Conservation (phyloP, 2,888 invertebrate species). For the Reticulitermes lucifugus region DNA sequence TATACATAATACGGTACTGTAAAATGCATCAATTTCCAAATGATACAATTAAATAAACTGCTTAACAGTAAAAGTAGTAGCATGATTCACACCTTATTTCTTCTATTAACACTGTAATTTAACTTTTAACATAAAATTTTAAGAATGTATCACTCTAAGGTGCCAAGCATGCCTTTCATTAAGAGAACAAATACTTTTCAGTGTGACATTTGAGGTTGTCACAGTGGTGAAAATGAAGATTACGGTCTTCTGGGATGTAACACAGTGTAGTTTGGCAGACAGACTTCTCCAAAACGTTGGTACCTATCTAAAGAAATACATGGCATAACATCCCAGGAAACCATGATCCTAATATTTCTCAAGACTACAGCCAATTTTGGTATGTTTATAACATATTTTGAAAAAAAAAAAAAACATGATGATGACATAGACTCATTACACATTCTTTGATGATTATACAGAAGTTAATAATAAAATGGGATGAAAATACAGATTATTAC, state of each 20-base stretch:
- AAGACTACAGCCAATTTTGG: background rate
- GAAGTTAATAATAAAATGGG: background rate
- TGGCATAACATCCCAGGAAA: no score
- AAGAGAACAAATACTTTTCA: background rate
- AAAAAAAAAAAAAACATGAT: background rate
- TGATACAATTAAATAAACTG: background rate
- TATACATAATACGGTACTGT: background rate
- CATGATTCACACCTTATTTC: slow-evolving; percentile 26
- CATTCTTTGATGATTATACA: background rate
- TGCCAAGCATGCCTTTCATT: slow-evolving; percentile 42
- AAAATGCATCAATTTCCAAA: background rate
- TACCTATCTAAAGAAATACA: no score
- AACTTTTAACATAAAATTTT: background rate
- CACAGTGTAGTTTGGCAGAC: no score
- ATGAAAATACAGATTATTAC: background rate
- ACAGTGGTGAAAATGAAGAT: no score
- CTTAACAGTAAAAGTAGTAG: slow-evolving; percentile 5
- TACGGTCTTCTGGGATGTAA: no score
- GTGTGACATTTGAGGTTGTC: no score
- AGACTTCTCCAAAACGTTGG: no score
- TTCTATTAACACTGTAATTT: background rate
- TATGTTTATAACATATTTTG: background rate
- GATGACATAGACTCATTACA: background rate
- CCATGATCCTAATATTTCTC: background rate
- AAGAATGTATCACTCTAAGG: background rate